Base-by-base conservation (phyloP, 2,888 invertebrate genomes). In the Linyphia triangularis region DNA sequence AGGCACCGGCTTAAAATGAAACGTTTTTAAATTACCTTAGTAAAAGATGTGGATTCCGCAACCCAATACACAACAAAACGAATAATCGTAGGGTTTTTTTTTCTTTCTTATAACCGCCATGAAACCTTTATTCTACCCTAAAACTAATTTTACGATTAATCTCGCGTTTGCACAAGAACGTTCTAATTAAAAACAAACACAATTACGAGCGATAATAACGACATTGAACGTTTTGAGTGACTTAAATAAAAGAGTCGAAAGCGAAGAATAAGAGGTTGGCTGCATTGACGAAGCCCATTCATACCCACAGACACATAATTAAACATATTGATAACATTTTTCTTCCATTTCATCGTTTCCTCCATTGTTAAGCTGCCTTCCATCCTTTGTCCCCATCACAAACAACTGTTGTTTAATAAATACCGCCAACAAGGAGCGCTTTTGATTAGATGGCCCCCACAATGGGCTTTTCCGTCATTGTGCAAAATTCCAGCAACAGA, bases 301-400 rank as follows among this genome's bases (percentile, higher is more conserved):
- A 82, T 51, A 43, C 51, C 57, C 73, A 57, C 63, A 61, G 81
- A 22, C 67, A 69, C 86, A 88, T 88, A 88, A 88, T 88, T 88
- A 88, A 88, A 75, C 81, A 75, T 88, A 81, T 88, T 88, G 86
- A 88, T 88, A 81, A 88, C 81, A 81, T 88, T 88, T 88, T 85
- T 82, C 86, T 82, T 40, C 51, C 73, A 43, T 81, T 88, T 79
- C 73, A 24, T 69, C 73, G 67, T 72, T 51, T 79, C 28, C 43
- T n/a, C 51, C 75, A 88, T 88, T 88, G 86, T 88, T 40, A 37
- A 16, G 4, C 13, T n/a, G 43, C 26, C 22, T 51, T 37, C 77
- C 81, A 37, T 28, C 75, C 61, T 69, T 88, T 81, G 81, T 88
- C 51, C 75, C 40, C 67, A 79, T 88, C 86, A 88, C 61, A 81